These are phyloP conservation scores for Regulus satrapa DNA, from an alignment of 2,113 vertebrate genomes.

Conservation along the genomic window DNA sequence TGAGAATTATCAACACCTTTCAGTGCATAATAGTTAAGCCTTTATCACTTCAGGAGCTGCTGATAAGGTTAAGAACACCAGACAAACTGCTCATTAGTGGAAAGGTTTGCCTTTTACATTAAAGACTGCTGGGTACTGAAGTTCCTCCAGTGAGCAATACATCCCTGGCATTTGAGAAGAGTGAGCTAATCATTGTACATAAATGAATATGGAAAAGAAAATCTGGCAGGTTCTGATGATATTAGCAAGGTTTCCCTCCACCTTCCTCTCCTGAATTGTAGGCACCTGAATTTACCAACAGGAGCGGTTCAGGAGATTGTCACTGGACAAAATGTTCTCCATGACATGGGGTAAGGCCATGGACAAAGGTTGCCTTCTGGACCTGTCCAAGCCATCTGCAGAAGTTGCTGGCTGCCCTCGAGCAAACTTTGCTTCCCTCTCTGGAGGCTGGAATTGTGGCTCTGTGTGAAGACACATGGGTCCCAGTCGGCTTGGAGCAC, in stretches of 20 bases:
- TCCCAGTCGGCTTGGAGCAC: neutral
- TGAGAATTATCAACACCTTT: constrained; percentile 86
- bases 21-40: constrained; percentile 80
- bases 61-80: constrained; percentile 86
- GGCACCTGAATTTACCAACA: neutral
- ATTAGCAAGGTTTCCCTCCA: constrained; percentile 31
- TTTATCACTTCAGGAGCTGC: constrained; percentile 83
- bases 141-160: constrained; percentile 77
- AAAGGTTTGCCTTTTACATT: constrained; percentile 83
- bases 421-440: accelerated
- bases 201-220: constrained; percentile 72
- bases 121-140: constrained; percentile 80
- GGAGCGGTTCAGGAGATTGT: neutral
- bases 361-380: neutral
- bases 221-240: constrained; percentile 55
- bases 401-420: accelerated
- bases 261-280: neutral
- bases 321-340: neutral
- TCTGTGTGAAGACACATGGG: neutral
- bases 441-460: accelerated
- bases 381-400: neutral
- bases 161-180: constrained; percentile 79
- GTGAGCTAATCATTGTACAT: constrained; percentile 68
- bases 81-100: constrained; percentile 85
- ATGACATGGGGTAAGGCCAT: neutral